phyloP scores from a whole-genome alignment of 1,140 invertebrate genomes.

The Episyrphus balteatus region DNA sequence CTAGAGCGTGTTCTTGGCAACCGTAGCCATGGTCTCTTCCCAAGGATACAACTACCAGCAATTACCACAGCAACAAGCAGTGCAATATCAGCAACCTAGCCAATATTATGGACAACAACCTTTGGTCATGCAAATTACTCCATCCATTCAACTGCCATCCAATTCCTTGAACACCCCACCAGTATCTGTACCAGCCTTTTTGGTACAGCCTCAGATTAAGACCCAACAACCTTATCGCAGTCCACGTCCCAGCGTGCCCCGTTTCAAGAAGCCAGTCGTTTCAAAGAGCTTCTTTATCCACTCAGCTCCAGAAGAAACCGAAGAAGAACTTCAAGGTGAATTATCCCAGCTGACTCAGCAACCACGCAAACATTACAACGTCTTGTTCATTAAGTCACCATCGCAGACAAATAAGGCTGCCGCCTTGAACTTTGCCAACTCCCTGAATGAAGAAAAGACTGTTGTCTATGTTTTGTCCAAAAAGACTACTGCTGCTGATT shows the following conservation, averaged over 20 bases:
- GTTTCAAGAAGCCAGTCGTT: constrained; percentile 27
- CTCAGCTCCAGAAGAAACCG: constrained; percentile 31
- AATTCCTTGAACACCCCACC: constrained; percentile 9
- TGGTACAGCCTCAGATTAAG: background rate
- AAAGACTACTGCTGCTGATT: constrained; percentile 55
- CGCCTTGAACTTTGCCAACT: constrained; percentile 52
- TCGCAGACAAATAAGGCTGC: constrained; percentile 52
- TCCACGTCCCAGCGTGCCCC: constrained; percentile 20
- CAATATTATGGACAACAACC: background rate
- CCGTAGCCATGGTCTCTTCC: too few relatives aligned
- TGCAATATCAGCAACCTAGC: too few relatives aligned
- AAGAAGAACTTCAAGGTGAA: constrained; percentile 32
- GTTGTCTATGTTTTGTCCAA: constrained; percentile 76
- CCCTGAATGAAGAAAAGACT: constrained; percentile 69
- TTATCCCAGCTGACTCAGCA: constrained; percentile 25
- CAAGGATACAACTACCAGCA: background rate
- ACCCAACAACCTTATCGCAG: constrained; percentile 10
- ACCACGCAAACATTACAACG: constrained; percentile 45
- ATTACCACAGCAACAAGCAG: background rate
- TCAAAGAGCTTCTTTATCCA: constrained; percentile 35
- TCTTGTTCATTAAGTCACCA: constrained; percentile 77
- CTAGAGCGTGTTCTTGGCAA: too few relatives aligned
- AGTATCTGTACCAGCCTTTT: background rate
- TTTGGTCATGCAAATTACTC: background rate
- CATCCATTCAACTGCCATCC: constrained; percentile 22